A percentile compares a stretch with the other conserved stretches of the same genome.
Conservation (phyloP, 2,113 vertebrate genomes). For the Egretta garzetta region DNA sequence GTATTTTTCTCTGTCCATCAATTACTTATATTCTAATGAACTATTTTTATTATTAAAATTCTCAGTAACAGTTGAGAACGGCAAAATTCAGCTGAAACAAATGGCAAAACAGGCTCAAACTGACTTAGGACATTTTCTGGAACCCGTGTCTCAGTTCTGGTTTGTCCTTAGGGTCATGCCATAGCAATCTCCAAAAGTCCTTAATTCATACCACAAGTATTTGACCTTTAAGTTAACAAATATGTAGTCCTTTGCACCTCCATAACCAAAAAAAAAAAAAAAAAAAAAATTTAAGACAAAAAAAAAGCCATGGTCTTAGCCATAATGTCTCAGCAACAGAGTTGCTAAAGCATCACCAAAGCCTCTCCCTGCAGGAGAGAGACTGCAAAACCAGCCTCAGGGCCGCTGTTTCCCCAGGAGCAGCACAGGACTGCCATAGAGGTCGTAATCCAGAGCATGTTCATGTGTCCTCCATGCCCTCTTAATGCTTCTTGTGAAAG, state of each 20-base stretch:
- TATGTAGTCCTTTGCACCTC: accelerated
- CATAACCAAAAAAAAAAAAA: neutral
- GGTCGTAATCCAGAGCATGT: neutral
- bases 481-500: neutral
- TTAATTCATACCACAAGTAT: neutral
- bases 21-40: neutral
- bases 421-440: neutral
- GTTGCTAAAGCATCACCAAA: neutral
- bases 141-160: neutral
- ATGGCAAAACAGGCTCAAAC: neutral
- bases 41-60: neutral
- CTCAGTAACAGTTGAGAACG: neutral
- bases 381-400: neutral
- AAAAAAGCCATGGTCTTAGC: neutral
- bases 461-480: neutral
- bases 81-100: neutral
- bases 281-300: neutral
- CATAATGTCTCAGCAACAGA: neutral
- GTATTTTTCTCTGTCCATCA: neutral
- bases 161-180: neutral
- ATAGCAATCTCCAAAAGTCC: neutral
- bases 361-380: neutral
- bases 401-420: neutral
- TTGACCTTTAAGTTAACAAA: neutral
- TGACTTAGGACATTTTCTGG: neutral